Evolutionary conservation across 2,113 vertebrate species (phyloP), one percentile per base, ranked within the genome.

Genomic region (Chlorodrepanis virens): DNA sequence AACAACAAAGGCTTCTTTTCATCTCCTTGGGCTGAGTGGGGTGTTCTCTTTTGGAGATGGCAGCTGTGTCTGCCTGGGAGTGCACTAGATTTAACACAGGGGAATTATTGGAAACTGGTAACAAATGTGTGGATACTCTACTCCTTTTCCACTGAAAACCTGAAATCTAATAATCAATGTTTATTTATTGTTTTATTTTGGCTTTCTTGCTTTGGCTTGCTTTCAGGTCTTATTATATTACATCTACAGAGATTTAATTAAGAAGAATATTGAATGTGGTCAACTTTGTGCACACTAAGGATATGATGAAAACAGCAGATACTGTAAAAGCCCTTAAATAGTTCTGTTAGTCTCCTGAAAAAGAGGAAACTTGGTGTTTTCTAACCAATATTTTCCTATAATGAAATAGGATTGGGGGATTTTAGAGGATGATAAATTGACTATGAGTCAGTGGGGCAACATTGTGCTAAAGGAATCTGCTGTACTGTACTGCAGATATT

Each of bases 291-390:
- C 35, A 45, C 28, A 52, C 39, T 91, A 74, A 80, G 56, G 37
- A 59, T 91, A 33, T 84, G 94, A 50, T 31, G 64, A 78, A 70
- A 94, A 59, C 12, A 68, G 7, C 3, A 0, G 10, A 54, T 89
- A 75, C 61, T 91, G 64, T 81, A 89, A 87, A 89, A 88, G 37
- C 31, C 82, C 85, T 97, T 96, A 96, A 97, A 96, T 96, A 96
- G 90, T 83, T 75, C 57, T 39, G 56, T 61, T 64, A 61, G 42
- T 91, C 49, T 91, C 33, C 44, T 70, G 42, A 75, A 86, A 96
- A 97, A 96, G 95, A 89, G 95, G 97, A 94, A 97, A 90, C 53
- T 74, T 54, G 39, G 27, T 86, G 64, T 67, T 70, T 86, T 57
- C 33, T 86, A 93, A 77, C 69, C 29, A 82, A 2, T 77, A 76